Conservation (phyloP, 1,140 invertebrate species). For the Leptopilina clavipes region DNA sequence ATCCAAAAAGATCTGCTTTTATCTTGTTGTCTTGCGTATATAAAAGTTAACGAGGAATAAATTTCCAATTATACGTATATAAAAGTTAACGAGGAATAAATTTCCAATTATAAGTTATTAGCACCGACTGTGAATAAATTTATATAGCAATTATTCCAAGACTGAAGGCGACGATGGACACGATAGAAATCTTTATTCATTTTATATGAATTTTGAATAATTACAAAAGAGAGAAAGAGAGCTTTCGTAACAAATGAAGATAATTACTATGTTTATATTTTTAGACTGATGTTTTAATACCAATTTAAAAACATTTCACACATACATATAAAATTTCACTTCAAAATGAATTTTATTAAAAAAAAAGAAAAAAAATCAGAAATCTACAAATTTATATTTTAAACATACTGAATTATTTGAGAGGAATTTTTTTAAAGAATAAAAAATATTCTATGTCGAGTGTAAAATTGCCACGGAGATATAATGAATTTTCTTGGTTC, state of each 20-base stretch:
- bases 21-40: background rate
- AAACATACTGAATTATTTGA: no score
- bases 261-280: no score
- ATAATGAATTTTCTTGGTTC: no score
- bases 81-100: slow-evolving; percentile 19
- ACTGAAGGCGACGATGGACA: background rate
- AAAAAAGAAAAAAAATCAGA: no score
- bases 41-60: slow-evolving; percentile 19
- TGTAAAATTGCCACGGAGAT: no score
- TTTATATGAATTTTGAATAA: slow-evolving; percentile 28
- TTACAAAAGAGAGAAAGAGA: no score
- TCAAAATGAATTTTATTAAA: background rate
- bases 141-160: slow-evolving; percentile 6
- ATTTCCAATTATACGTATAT: slow-evolving; percentile 23
- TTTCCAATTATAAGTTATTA: slow-evolving; percentile 29
- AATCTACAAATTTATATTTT: no score
- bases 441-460: no score
- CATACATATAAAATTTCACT: background rate
- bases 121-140: slow-evolving; percentile 8
- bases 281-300: background rate
- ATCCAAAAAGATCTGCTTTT: background rate
- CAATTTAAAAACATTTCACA: background rate
- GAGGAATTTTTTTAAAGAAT: no score
- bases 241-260: slow-evolving; percentile 3
- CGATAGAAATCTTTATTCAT: slow-evolving; percentile 24